A percentile compares a stretch with the other conserved stretches of the same genome.
phyloP scores from a whole-genome alignment of 1,140 invertebrate species.

The Zaprionus ornatus region DNA sequence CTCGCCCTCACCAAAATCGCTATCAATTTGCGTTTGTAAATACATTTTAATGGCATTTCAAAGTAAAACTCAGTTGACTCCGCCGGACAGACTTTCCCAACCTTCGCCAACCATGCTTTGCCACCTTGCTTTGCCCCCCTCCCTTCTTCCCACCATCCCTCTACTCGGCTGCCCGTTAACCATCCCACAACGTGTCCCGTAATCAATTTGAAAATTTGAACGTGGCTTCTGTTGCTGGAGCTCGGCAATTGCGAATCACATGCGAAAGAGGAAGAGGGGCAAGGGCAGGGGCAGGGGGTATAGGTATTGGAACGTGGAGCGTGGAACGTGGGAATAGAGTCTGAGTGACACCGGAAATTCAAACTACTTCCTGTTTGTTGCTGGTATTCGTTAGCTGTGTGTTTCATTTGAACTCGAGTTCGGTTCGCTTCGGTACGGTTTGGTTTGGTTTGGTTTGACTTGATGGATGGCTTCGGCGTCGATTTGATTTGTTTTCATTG shows the following conservation, averaged over 20 bases:
- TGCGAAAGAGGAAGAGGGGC: not conserved
- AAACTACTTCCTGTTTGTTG: conserved; percentile 79
- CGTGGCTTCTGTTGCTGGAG: conserved; percentile 23
- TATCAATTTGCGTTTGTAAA: conserved; percentile 83
- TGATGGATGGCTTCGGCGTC: conserved; percentile 70
- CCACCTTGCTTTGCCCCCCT: not conserved
- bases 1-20: conserved; percentile 61
- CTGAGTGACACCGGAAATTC: conserved; percentile 78
- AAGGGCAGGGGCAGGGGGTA: not conserved
- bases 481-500: conserved; percentile 82
- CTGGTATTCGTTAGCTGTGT: conserved; percentile 63
- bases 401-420: conserved; percentile 72
- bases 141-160: not conserved
- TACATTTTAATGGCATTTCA: conserved; percentile 82
- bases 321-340: not conserved
- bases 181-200: conserved; percentile 38
- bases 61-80: conserved; percentile 66
- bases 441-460: conserved; percentile 59
- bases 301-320: conserved; percentile 5
- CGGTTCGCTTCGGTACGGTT: conserved; percentile 44
- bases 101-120: not conserved
- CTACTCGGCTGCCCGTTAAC: not conserved
- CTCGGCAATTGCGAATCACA: conserved; percentile 5
- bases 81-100: not conserved
- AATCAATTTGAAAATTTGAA: conserved; percentile 78